A percentile compares a stretch with the other conserved stretches of the same genome.
phyloP scores from a whole-genome alignment of 2,113 vertebrate species.

The Plecturocebus donacophilus region DNA sequence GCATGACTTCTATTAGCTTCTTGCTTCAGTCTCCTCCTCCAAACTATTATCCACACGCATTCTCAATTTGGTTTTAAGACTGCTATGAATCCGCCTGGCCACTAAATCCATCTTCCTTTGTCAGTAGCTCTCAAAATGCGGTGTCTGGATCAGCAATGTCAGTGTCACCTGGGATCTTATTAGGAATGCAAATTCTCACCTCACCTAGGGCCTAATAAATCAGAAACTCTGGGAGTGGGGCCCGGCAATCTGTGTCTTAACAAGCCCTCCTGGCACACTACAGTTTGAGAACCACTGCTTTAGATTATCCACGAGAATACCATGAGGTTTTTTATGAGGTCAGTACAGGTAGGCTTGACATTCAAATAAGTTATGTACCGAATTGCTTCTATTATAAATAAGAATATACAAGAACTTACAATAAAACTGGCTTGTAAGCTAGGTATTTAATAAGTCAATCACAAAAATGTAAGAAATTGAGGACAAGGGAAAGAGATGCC shows the following conservation, averaged over 20 bases:
- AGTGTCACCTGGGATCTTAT: not conserved
- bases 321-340: not conserved
- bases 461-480: not conserved
- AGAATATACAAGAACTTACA: not conserved
- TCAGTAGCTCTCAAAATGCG: not conserved
- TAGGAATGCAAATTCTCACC: slow-evolving; percentile 10
- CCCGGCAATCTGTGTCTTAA: not conserved
- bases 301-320: not conserved
- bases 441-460: not conserved
- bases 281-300: not conserved
- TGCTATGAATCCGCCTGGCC: not conserved
- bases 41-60: not conserved
- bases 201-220: not conserved
- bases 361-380: not conserved
- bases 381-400: not conserved
- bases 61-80: not conserved
- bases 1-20: not conserved
- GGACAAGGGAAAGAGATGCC: not conserved
- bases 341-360: not conserved
- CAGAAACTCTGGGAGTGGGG: not conserved
- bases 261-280: not conserved
- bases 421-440: not conserved
- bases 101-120: not conserved
- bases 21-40: not conserved
- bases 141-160: not conserved